Evolutionary conservation across 2,888 invertebrate genomes (phyloP).

Genomic region (Eugnorisma glareosa): DNA sequence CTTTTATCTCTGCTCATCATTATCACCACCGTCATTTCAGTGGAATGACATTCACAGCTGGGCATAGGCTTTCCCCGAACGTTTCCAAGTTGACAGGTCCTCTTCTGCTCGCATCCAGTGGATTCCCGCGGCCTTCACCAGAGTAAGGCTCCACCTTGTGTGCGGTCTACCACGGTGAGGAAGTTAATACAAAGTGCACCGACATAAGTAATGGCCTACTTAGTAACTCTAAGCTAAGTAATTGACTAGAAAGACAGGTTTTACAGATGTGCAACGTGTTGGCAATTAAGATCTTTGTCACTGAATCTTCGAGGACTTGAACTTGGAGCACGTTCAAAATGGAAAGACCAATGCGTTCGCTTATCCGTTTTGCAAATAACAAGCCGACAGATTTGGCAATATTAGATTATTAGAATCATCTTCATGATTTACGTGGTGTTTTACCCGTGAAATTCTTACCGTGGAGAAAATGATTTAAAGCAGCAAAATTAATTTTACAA

Average conservation of each 20-base stretch:
- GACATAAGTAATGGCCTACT: not conserved
- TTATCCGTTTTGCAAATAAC: not conserved
- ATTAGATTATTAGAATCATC: not conserved
- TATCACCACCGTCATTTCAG: not conserved
- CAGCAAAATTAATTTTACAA: not conserved
- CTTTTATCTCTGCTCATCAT: not conserved
- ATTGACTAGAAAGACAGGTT: slow-evolving; percentile 7
- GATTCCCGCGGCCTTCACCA: not conserved
- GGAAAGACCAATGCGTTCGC: not conserved
- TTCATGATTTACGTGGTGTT: not conserved
- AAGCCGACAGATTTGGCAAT: not conserved
- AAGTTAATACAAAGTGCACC: not conserved
- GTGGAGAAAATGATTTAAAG: not conserved
- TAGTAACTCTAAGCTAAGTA: not conserved
- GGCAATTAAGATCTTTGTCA: not conserved
- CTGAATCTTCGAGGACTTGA: not conserved
- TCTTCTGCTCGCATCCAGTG: not conserved
- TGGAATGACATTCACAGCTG: not conserved
- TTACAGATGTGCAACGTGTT: not conserved
- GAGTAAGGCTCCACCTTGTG: not conserved
- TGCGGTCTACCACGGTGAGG: not conserved
- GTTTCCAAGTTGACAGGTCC: not conserved
- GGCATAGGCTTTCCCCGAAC: not conserved
- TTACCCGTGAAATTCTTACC: not conserved
- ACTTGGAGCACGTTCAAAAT: not conserved